These are phyloP conservation scores for Ectemnius continuus DNA, from an alignment of 2,888 invertebrate species.

Conservation along the genomic window DNA sequence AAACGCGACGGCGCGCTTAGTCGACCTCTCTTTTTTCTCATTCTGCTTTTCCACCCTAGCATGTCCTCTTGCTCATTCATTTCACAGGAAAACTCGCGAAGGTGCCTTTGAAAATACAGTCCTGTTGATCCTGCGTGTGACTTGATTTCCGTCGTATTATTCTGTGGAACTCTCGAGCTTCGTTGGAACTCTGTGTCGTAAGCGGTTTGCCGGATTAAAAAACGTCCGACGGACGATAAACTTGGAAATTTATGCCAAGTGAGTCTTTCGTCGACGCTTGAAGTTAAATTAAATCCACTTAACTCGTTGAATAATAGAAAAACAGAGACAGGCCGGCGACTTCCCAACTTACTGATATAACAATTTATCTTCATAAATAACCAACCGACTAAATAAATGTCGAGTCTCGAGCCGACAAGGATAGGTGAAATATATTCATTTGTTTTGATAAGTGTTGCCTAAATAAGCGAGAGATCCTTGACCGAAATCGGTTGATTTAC, in stretches of 20 bases:
- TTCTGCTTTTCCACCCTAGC: too few relatives aligned
- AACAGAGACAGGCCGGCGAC: not conserved
- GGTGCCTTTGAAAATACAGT: not conserved
- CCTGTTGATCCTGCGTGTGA: too few relatives aligned
- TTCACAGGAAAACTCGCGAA: not conserved
- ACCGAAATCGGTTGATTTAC: not conserved
- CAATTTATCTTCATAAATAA: not conserved
- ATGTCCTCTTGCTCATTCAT: too few relatives aligned
- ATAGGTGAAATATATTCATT: not conserved
- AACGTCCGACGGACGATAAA: slow-evolving; percentile 34
- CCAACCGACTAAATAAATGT: not conserved
- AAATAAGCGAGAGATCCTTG: not conserved
- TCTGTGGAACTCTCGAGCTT: not conserved
- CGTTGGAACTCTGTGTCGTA: slow-evolving; percentile 13
- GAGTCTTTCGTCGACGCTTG: slow-evolving; percentile 26
- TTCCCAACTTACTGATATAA: not conserved
- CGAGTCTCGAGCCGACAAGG: not conserved
- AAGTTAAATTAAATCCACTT: slow-evolving; percentile 48
- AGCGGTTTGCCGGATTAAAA: slow-evolving; percentile 43
- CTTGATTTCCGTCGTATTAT: not conserved
- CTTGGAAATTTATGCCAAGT: slow-evolving; percentile 40
- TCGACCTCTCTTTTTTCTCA: too few relatives aligned
- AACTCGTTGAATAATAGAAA: slow-evolving; percentile 31
- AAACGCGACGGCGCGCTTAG: too few relatives aligned
- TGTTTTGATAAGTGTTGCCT: not conserved